Base-by-base conservation (phyloP, 1,140 invertebrate genomes). In the Drosophila ohnishii region DNA sequence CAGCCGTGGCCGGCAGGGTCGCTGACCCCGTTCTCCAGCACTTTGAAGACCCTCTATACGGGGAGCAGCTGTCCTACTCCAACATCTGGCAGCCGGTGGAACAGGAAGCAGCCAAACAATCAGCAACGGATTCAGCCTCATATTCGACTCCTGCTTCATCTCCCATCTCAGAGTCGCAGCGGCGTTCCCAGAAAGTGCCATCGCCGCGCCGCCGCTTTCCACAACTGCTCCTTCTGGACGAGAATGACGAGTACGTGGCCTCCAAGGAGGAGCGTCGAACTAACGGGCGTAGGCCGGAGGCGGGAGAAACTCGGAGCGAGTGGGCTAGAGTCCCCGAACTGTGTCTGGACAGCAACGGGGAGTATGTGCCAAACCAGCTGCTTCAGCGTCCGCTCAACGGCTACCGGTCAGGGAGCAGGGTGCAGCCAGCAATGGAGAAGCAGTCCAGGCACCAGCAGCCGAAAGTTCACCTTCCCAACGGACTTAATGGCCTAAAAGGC, bases 1-100 rank as follows among this genome's bases (percentile, higher is more conserved):
- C 56, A 6, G 45, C 60, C 4, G 39, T 37, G 13, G 40, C 45
- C 22, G 11, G 8, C 3, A 42, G 16, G 2, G 44, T 71, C 6
- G 22, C 55, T 2, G 62, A 76, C 10, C 7, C 5, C 4, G 39
- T 64, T 0, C 51, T 37, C 19, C 60, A 50, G 16, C 83, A 78
- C 22, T 78, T 82, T 14, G 58, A 69, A 70, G 59, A 70, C 50
- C 44, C 55, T 14, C 56, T 79, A 16, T 50, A 66, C 19, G 39
- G 63, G 8, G 47, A 72, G 47, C 51, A 56, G 3, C 8, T 78
- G 39, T 19, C 37, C 48, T 66, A 56, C 62, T 47, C 67, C 7
- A 37, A 70, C 30, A 50, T 75, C n/a, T 86, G 69, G 64, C 50
- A 67, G 1, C 39, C 56, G 8, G 34, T 63, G 7, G 30, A 13